phyloP scores from a whole-genome alignment of 2,113 vertebrate genomes.

The Hippopotamus amphibius region DNA sequence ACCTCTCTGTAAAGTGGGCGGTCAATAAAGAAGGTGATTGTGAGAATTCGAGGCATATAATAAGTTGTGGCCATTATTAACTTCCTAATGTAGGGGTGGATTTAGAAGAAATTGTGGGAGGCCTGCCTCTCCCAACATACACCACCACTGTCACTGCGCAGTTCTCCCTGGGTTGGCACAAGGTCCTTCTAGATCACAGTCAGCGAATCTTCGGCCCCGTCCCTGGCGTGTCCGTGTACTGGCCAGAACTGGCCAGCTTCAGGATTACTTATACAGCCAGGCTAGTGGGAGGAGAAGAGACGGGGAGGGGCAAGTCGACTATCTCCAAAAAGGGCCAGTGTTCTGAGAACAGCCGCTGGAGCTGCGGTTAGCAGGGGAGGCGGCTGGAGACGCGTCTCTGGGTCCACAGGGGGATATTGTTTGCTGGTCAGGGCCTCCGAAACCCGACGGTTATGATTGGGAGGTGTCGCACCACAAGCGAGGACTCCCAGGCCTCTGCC shows the following conservation, averaged over 20 bases:
- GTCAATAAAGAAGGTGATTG: not conserved
- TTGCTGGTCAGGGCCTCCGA: not conserved
- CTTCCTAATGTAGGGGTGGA: not conserved
- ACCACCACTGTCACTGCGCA: rapidly evolving
- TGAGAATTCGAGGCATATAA: not conserved
- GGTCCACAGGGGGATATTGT: not conserved
- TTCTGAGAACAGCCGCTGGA: not conserved
- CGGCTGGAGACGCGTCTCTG: no score
- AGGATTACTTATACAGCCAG: not conserved
- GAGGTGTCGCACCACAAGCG: not conserved
- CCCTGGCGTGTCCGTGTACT: not conserved
- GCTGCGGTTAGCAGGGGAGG: not conserved
- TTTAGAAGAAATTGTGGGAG: not conserved
- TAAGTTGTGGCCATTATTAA: not conserved
- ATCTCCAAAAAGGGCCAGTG: rapidly evolving
- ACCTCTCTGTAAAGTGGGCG: not conserved
- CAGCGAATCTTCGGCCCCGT: not conserved
- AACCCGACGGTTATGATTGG: rapidly evolving
- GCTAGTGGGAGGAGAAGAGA: not conserved
- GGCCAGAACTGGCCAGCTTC: not conserved
- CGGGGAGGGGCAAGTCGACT: rapidly evolving
- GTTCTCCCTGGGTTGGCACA: not conserved
- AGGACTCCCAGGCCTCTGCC: not conserved
- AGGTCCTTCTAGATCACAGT: not conserved
- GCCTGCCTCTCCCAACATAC: not conserved